Base-by-base conservation (phyloP, 2,888 invertebrate genomes). In the Aleiodes testaceus region DNA sequence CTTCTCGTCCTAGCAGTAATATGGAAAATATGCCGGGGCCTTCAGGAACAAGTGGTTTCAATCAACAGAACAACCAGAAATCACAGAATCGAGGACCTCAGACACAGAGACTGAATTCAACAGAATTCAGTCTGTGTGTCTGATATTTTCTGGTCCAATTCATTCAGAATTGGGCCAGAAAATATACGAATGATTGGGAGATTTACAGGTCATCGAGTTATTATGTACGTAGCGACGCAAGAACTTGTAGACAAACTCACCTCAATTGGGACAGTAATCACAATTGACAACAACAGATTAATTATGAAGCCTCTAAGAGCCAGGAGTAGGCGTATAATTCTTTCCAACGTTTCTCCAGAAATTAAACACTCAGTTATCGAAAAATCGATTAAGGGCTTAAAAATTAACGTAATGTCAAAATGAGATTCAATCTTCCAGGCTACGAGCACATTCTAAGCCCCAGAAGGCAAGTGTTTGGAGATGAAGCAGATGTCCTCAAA, bases 181-280 rank as follows among this genome's bases (percentile, higher is more conserved):
- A 65, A 66, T 44, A 72, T 76, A 12, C 20, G 59, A 26, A 72
- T 65, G 14, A 69, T 64, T 0, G 74, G 72, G 0, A 53, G 66
- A 61, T 74, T 75, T 4, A 66, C 74, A 1, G 68, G 71, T 14
- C 66, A 66, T 18, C 30, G 75, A 30, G 63, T 76, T 5, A 52
- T 61, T 53, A 47, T 74, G 1, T 71, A 71, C 12, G 22, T 71
- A 47, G 1, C 45, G 12, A 65, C 14, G 11, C 68, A 55, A 47
- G 61, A 69, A 26, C 14, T 70, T n/a, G 67, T 70, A 12, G 50
- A 63, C 14, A 14, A 71, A 22, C 47, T 74, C 50, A 66, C 61
- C 1, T 45, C 26, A 16, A 18, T 65, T 7, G 42, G 65, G 11
- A 66, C 65, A 7, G 45, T 70, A 26, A 52, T 18, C 53, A 55